Base-by-base conservation (phyloP, 64 coral and sea anemone genomes). In the Montipora efflorescens region DNA sequence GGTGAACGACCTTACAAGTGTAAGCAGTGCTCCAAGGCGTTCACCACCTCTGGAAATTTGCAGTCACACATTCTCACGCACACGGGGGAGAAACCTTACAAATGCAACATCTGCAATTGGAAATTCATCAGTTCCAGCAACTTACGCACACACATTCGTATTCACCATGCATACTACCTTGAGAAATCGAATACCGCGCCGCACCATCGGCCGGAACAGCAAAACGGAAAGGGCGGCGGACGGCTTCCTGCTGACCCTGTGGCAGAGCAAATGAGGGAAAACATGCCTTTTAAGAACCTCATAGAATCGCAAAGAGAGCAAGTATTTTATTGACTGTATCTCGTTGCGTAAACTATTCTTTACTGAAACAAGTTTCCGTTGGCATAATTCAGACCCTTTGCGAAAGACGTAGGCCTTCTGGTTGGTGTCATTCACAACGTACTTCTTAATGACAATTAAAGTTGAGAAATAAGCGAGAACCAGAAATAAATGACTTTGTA, bases 91-190 rank as follows among this genome's bases (percentile, higher is more conserved):
- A 99, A 99, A 15, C 98, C 98, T 0, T 99, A 99, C 89, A 96
- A 99, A 55, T 99, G 98, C 23, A 94, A 89, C n/a, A 99, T 96
- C 47, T 99, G 98, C 57, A 99, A 94, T 87, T 99, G 98, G 98
- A 99, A 96, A 82, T 99, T 99, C 68, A 99, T 99, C 89, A 96
- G 95, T 11, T 99, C 98, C 0, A 99, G 98, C 59, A 99, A 99
- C 43, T 76, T 99, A 5, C 95, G 98, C 7, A 99, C 98, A 43
- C 98, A 99, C 47, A 99, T 99, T 74, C 92, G 98, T 10, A 99
- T 99, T 59, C 98, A 99, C 46, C 98, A 99, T 81, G 91, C 98
- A 0, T 98, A 98, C 62, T 98, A 89, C 59, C 82, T 93, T 48
- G 96, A 98, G 78, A 98, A 98, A 79, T 25, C 92, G 5, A 86